Evolutionary conservation across 2,797 vertebrate species (phyloP).

Genomic region (Tachyglossus aculeatus): DNA sequence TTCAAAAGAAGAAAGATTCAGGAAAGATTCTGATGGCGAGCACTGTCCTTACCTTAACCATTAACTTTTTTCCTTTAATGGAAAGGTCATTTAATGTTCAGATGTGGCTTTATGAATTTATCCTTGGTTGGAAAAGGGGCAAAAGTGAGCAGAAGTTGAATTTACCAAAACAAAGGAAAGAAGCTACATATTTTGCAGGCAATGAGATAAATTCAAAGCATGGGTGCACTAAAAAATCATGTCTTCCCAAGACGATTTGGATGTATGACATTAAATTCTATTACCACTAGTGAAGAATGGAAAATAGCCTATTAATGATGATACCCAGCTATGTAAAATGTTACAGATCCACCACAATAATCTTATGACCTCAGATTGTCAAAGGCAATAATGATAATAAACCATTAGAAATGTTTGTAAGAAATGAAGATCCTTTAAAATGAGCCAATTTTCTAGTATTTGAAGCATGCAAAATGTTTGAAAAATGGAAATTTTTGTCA

Average conservation of each 20-base stretch:
- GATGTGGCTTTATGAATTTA: too few species aligned
- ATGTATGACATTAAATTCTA: neutral
- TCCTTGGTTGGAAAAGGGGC: too few species aligned
- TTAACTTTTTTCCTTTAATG: too few species aligned
- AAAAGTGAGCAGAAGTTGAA: too few species aligned
- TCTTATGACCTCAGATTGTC: conserved; percentile 4
- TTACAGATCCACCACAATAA: neutral
- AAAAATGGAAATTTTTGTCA: neutral
- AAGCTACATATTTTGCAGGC: neutral
- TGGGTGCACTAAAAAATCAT: neutral
- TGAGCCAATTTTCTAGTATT: neutral
- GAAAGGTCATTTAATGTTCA: too few species aligned
- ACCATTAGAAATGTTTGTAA: conserved; percentile 5
- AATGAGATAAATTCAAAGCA: neutral
- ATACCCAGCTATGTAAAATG: neutral
- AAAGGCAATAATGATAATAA: neutral
- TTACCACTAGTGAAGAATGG: neutral
- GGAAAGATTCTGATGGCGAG: too few species aligned
- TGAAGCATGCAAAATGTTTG: neutral
- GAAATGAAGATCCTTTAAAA: neutral
- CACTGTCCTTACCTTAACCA: too few species aligned
- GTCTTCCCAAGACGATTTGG: neutral
- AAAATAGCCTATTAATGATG: neutral
- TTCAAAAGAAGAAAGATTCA: too few species aligned
- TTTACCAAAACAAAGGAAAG: neutral